Percentiles rank a stretch among this genome's conserved stretches.
phyloP scores from a whole-genome alignment of 2,113 vertebrate genomes.

The Pampusana beccarii region DNA sequence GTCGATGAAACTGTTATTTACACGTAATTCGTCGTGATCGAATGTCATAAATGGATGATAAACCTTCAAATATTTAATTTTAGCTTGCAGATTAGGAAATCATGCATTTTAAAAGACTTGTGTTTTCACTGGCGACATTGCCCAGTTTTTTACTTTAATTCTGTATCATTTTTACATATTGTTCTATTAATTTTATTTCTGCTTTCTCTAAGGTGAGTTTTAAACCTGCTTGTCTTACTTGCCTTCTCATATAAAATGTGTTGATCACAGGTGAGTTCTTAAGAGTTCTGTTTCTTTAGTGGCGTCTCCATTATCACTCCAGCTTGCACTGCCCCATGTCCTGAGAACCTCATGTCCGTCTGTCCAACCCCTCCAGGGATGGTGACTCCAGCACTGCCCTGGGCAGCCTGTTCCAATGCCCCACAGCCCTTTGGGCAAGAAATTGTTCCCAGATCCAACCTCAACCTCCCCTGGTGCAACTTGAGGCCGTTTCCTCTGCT shows the following conservation, averaged over 20 bases:
- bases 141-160: neutral
- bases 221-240: neutral
- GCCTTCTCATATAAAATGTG: neutral
- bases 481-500: too few species aligned
- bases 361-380: too few species aligned
- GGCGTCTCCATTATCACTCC: neutral
- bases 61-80: neutral
- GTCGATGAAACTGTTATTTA: neutral
- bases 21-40: neutral
- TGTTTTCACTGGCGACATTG: neutral
- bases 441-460: too few species aligned
- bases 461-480: too few species aligned
- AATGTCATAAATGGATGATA: neutral
- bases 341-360: too few species aligned
- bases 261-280: neutral
- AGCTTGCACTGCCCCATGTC: too few species aligned
- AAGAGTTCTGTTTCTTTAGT: neutral
- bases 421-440: too few species aligned
- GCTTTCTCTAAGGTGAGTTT: neutral
- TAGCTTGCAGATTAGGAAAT: neutral
- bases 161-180: neutral
- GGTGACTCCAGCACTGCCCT: too few species aligned
- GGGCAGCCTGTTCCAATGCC: too few species aligned
- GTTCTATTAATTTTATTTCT: neutral
- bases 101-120: rapidly evolving